phyloP scores from a whole-genome alignment of 2,888 invertebrate genomes.

The Tipula helvola region DNA sequence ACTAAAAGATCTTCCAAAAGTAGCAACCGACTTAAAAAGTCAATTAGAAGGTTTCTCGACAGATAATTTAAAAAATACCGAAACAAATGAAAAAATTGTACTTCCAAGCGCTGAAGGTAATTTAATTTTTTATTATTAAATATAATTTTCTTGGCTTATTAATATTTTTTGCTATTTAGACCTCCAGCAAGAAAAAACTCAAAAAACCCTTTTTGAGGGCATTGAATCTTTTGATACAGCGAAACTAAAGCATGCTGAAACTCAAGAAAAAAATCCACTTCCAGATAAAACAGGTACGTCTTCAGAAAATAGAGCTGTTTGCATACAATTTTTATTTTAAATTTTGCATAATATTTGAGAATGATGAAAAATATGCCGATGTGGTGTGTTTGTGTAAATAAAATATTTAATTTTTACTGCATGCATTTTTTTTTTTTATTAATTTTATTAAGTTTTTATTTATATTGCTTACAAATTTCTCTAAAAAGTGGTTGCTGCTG shows the following conservation, averaged over 20 bases:
- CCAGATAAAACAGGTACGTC: slow-evolving; percentile 82
- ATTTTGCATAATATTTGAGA: neutral
- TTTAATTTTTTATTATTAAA: neutral
- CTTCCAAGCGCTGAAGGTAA: slow-evolving; percentile 89
- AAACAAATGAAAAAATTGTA: slow-evolving; percentile 82
- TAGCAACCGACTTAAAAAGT: slow-evolving; percentile 75
- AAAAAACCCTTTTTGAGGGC: slow-evolving; percentile 71
- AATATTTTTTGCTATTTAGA: slow-evolving; percentile 42
- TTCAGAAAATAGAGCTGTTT: slow-evolving; percentile 13
- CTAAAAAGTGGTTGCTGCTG: slow-evolving; percentile 53
- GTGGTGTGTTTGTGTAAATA: neutral
- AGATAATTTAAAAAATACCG: slow-evolving; percentile 74
- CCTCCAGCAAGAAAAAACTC: slow-evolving; percentile 75
- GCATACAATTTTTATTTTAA: slow-evolving; percentile 19
- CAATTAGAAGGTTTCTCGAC: slow-evolving; percentile 87
- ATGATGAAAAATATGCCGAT: neutral
- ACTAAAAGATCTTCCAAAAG: slow-evolving; percentile 84
- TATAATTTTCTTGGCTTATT: neutral
- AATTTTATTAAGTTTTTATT: slow-evolving; percentile 20
- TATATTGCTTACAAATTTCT: slow-evolving; percentile 14
- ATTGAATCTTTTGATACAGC: slow-evolving; percentile 75
- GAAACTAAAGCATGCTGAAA: slow-evolving; percentile 80
- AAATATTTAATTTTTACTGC: neutral
- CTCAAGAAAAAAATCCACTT: slow-evolving; percentile 83
- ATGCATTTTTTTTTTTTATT: neutral